Evolutionary conservation across 1,140 invertebrate genomes (phyloP).

Genomic region (Dreissena polymorpha): DNA sequence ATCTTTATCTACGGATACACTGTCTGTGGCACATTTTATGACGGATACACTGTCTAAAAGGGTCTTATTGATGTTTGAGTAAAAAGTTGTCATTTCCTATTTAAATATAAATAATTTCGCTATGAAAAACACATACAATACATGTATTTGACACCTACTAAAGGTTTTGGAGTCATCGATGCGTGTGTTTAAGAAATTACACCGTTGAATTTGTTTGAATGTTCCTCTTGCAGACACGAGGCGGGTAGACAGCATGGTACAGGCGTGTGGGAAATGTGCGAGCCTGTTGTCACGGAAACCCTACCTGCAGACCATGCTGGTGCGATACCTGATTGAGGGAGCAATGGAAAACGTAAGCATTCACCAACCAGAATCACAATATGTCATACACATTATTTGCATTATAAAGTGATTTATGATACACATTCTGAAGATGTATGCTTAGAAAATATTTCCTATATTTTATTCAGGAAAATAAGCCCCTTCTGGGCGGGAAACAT

Average conservation of each 20-base stretch:
- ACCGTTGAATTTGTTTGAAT: background rate
- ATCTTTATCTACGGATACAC: too few species aligned
- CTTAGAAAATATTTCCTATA: too few species aligned
- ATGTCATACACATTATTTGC: background rate
- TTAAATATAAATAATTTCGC: too few species aligned
- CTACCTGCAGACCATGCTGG: conserved; percentile 71
- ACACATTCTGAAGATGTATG: too few species aligned
- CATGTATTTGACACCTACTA: too few species aligned
- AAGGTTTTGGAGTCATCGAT: too few species aligned
- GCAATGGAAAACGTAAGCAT: conserved; percentile 66
- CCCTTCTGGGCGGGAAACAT: conserved; percentile 68
- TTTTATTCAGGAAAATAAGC: conserved; percentile 65
- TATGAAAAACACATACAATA: too few species aligned
- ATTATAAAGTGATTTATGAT: background rate
- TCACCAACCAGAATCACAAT: background rate
- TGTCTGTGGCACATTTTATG: too few species aligned
- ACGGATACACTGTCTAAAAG: too few species aligned
- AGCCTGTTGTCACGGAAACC: conserved; percentile 60
- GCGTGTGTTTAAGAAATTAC: too few species aligned
- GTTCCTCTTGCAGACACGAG: conserved; percentile 56
- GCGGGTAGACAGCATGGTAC: conserved; percentile 54
- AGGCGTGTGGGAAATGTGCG: conserved; percentile 68
- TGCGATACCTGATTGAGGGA: conserved; percentile 77
- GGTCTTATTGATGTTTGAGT: too few species aligned
- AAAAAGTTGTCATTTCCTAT: too few species aligned